phyloP scores from a whole-genome alignment of 2,888 invertebrate species.

The Patella pellucida region DNA sequence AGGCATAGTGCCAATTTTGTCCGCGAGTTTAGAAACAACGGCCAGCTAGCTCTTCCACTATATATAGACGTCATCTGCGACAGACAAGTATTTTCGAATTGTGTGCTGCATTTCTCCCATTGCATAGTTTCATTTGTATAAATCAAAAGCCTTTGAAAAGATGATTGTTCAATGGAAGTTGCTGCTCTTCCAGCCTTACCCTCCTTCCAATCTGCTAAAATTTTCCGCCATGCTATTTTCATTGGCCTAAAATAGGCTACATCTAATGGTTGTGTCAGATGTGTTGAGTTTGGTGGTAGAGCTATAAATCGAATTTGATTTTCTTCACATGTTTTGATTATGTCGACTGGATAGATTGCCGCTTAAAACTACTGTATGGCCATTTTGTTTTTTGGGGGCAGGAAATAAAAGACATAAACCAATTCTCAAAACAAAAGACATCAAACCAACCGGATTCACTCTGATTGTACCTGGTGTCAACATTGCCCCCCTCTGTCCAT shows the following conservation, averaged over 20 bases:
- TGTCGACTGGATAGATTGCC: too few species aligned
- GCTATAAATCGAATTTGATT: constrained; percentile 62
- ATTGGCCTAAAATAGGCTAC: constrained; percentile 36
- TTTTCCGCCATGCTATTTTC: constrained; percentile 33
- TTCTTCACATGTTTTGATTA: constrained; percentile 60
- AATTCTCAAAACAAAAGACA: constrained; percentile 53
- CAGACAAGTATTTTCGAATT: too few species aligned
- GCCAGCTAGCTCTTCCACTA: too few species aligned
- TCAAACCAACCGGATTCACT: constrained; percentile 66
- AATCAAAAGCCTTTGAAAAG: constrained; percentile 16
- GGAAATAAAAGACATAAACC: constrained; percentile 48
- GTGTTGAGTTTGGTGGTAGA: constrained; percentile 41
- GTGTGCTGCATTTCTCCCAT: too few species aligned
- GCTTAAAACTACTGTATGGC: too few species aligned
- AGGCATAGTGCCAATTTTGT: too few species aligned
- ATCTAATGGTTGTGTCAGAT: constrained; percentile 43
- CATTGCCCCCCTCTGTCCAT: constrained; percentile 70
- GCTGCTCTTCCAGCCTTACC: constrained; percentile 1
- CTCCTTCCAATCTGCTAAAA: constrained; percentile 26
- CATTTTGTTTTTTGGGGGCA: too few species aligned
- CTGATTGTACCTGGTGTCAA: constrained; percentile 65
- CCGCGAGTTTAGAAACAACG: too few species aligned
- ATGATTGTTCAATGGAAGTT: neutral
- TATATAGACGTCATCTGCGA: too few species aligned
- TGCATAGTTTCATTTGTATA: too few species aligned